phyloP scores from a whole-genome alignment of 2,113 vertebrate species.

The Callospermophilus lateralis region DNA sequence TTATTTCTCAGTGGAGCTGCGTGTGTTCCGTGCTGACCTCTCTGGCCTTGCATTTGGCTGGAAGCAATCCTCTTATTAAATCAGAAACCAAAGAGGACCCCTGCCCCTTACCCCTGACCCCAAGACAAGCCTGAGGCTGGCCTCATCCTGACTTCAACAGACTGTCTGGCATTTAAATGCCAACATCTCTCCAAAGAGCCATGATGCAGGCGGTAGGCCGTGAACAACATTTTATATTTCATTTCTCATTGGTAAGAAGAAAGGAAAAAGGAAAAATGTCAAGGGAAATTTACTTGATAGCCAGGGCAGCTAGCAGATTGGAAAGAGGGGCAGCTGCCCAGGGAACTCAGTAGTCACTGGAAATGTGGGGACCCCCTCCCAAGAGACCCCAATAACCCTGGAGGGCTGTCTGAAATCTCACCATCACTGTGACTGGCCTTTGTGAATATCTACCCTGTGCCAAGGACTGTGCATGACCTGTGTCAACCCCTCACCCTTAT shows the following conservation, averaged over 20 bases:
- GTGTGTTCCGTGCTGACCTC: conserved; percentile 60
- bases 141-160: conserved; percentile 41
- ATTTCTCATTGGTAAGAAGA: conserved; percentile 47
- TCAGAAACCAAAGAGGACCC: conserved; percentile 51
- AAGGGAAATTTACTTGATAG: background rate
- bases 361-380: background rate
- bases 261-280: conserved; percentile 38
- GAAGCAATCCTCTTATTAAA: conserved; percentile 76
- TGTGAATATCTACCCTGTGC: background rate
- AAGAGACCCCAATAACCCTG: background rate
- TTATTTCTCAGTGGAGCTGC: conserved; percentile 62
- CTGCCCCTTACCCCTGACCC: background rate
- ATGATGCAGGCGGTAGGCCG: background rate
- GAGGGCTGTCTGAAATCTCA: background rate
- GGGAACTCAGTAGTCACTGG: background rate
- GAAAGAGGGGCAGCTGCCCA: background rate
- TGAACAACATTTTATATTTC: conserved; percentile 49
- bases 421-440: background rate
- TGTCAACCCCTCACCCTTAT: background rate
- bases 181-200: conserved; percentile 49
- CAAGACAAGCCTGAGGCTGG: conserved; percentile 56
- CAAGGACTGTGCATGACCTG: background rate
- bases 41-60: conserved; percentile 46
- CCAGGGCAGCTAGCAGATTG: background rate
- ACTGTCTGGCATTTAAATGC: conserved; percentile 78